Evolutionary conservation across 2,797 vertebrate species (phyloP).

Genomic region (Chaenodraco wilsoni): DNA sequence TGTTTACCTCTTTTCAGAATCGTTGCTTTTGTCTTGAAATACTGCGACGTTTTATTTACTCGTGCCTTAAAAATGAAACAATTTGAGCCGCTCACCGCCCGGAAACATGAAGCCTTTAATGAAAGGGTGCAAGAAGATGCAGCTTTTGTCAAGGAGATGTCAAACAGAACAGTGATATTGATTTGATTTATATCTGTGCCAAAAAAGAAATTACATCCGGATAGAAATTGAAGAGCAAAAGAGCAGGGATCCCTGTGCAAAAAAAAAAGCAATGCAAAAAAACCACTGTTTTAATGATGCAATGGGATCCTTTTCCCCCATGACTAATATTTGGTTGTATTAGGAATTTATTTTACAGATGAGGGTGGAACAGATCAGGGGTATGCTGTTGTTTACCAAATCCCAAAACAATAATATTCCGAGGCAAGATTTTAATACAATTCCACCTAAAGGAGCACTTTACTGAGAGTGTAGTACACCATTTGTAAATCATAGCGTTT

Average conservation of each 20-base stretch:
- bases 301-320: too few relatives aligned
- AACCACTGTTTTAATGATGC: too few relatives aligned
- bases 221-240: not conserved
- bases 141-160: not conserved
- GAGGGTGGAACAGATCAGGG: not conserved
- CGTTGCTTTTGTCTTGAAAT: not conserved
- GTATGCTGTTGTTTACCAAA: too few relatives aligned
- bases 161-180: not conserved
- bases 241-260: too few relatives aligned
- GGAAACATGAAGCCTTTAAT: not conserved
- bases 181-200: not conserved
- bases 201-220: too few relatives aligned
- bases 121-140: not conserved
- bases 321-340: too few relatives aligned
- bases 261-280: too few relatives aligned
- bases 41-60: not conserved
- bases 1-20: not conserved
- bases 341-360: too few relatives aligned
- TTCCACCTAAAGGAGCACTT: not conserved
- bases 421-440: not conserved
- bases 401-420: not conserved
- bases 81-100: not conserved
- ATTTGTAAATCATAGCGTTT: not conserved
- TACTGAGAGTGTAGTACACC: not conserved
- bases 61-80: slow-evolving; percentile 1